Percentiles rank a stretch among this genome's conserved stretches.
Conservation (phyloP, 2,113 vertebrate species). For the Edolisoma coerulescens region DNA sequence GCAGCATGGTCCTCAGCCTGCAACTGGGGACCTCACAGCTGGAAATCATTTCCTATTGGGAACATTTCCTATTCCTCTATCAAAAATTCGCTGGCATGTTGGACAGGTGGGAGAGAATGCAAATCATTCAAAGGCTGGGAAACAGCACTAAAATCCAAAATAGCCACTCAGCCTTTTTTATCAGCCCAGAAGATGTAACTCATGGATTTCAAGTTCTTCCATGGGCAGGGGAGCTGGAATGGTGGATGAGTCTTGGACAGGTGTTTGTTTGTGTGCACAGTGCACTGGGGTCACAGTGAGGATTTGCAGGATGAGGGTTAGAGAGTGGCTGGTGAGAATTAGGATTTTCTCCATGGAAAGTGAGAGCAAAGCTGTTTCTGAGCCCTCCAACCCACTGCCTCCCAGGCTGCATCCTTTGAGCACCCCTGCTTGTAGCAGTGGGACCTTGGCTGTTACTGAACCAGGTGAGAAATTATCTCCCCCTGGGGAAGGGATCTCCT, state of each 20-base stretch:
- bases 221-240: neutral
- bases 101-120: neutral
- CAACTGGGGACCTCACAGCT: neutral
- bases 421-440: neutral
- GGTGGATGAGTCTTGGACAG: neutral
- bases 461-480: neutral
- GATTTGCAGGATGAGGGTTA: neutral
- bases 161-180: neutral
- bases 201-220: neutral
- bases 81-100: neutral
- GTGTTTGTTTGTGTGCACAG: neutral
- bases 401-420: neutral
- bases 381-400: neutral
- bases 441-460: neutral
- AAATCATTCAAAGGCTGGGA: neutral
- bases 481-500: neutral
- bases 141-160: neutral
- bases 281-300: neutral
- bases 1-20: neutral
- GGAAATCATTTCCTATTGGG: neutral
- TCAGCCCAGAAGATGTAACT: neutral
- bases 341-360: neutral
- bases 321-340: neutral
- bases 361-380: neutral
- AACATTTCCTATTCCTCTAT: neutral